Base-by-base conservation (phyloP, 2,797 vertebrate species). In the Coilia nasus region DNA sequence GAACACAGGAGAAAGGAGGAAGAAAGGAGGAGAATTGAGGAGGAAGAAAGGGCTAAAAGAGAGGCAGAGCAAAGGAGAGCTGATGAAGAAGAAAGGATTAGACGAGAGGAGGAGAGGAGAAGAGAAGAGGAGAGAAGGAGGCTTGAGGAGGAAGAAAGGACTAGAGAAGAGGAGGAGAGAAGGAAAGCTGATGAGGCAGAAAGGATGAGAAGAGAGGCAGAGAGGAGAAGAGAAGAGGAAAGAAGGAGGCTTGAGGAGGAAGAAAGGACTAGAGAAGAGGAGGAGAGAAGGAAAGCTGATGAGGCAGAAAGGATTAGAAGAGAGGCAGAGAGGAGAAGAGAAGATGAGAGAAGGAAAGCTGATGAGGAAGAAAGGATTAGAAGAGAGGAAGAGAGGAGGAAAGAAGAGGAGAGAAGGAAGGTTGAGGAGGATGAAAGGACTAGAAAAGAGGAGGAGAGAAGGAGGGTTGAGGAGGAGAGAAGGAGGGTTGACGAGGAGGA, bases 221-320 rank as follows among this genome's bases (percentile, higher is more conserved):
- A 31, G 1, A 83, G 87, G 44, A 6, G 56, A 41, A 84, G 85
- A 25, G 82, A 62, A 62, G 83, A 81, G 50, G 64, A 80, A 14
- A 62, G 81, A 46, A 60, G 78, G 12, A 71, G 60, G 23, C 60
- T 82, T 54, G 25, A 81, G 57, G 44, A 88, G 31, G 35, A 71
- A 82, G 11, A 35, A 62, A 14, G 15, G 57, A 87, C 11, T 84
- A 87, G 19, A 14, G 75, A 59, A 84, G 81, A 23, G 85, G 21
- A 83, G 12, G 84, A 11, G 35, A 84, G 23, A n/a, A 31, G 0
- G 82, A 85, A 19, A 5, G 62, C 44, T 84, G 80, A 62, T 19
- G 81, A 62, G 21, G 81, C 83, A 1, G 87, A 83, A 19, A 75
- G 21, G 84, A 87, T 17, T 81, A 90, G 50, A 6, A 83, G 56